Base-by-base conservation (phyloP, 2,888 invertebrate species). In the Tineola bisselliella region DNA sequence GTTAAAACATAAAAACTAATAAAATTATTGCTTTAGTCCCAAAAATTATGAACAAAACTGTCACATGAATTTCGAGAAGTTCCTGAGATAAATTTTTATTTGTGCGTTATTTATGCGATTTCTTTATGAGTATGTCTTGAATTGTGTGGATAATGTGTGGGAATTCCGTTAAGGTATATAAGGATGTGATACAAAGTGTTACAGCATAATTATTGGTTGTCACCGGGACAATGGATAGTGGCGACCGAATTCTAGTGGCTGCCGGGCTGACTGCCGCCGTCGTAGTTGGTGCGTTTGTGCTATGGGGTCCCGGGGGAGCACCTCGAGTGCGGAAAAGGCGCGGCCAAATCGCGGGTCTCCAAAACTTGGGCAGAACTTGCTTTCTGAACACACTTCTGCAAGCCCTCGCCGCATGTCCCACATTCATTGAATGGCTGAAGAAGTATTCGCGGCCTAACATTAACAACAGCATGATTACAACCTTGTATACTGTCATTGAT, bases 331-430 rank as follows among this genome's bases (percentile, higher is more conserved):
- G 90, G 43, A 89, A 90, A 70, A 84, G 90, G 31, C 84, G 90
- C 68, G 95, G 94, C 18, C 91, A 93, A 74, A 90, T 95, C 61
- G 91, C 93, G 25, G 98, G 97, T 8, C 88, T 98, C 43, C 93
- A 94, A 66, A 98, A 98, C 84, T 89, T 97, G 65, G 97, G 97
- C 48, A 92, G 94, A 67, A 96, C 97, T 0, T 98, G 98, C 79
- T 98, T 97, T 76, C 84, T 98, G 61, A 98, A 98, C 82, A 94
- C 97, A 0, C 84, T 97, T 57, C 87, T 98, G 25, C 98, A 98
- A 84, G 94, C 96, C 1, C 83, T 97, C 66, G 95, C 97, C 19
- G 93, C 96, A 3, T 95, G 95, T 76, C 93, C 95, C 43, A 90
- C 90, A 63, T 94, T 97, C 72, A 90, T 93, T 62, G 89, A 90